These are phyloP conservation scores for Alca torda DNA, from an alignment of 2,797 vertebrate species.

Conservation along the genomic window DNA sequence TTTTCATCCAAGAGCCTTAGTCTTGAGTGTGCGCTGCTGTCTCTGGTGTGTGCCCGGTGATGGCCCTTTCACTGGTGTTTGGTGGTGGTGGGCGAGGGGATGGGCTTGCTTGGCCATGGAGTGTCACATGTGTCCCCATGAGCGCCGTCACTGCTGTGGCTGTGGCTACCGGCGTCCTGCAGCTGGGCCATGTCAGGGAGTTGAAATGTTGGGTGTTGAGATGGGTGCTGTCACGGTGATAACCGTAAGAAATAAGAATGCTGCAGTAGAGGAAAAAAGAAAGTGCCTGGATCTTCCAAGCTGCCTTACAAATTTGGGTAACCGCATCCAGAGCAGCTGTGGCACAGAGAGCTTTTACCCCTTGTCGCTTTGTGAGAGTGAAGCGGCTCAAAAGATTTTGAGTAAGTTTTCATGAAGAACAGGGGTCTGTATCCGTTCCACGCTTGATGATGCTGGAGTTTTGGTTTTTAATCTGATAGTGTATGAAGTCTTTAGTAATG, in stretches of 20 bases:
- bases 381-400: background rate
- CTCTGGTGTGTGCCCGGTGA: background rate
- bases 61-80: background rate
- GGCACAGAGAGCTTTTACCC: background rate
- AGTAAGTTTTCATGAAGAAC: background rate
- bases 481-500: background rate
- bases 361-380: background rate
- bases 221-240: background rate
- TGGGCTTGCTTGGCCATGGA: too few species aligned
- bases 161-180: background rate
- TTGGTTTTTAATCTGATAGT: background rate
- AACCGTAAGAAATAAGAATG: background rate
- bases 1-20: background rate
- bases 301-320: background rate
- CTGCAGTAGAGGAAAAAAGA: background rate
- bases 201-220: background rate
- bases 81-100: background rate
- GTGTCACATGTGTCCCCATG: background rate
- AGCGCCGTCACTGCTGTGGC: fast-evolving
- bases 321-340: background rate
- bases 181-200: too few species aligned
- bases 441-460: background rate
- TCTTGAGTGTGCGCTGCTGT: too few species aligned
- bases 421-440: background rate
- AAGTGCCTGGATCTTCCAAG: background rate